These are phyloP conservation scores for Yponomeuta plumbellus DNA, from an alignment of 2,888 invertebrate genomes.

Conservation along the genomic window DNA sequence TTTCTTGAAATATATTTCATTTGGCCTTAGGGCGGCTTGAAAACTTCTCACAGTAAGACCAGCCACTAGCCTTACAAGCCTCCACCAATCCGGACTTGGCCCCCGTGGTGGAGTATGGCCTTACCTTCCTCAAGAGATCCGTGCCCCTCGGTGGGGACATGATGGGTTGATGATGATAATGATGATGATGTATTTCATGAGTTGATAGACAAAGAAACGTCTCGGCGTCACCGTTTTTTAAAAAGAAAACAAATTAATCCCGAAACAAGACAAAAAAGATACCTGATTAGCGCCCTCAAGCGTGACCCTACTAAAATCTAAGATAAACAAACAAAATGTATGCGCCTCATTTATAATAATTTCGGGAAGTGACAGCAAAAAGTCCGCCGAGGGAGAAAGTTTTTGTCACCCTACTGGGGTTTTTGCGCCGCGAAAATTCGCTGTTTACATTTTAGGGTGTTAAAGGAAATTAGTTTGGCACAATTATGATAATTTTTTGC, in stretches of 20 bases:
- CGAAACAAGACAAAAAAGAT: conserved; percentile 45
- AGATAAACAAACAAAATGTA: conserved; percentile 67
- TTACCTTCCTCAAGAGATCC: too few relatives aligned
- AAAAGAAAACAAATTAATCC: background rate
- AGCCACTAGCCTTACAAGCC: too few relatives aligned
- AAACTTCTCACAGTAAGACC: too few relatives aligned
- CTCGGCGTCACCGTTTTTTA: background rate
- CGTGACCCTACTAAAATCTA: conserved; percentile 42
- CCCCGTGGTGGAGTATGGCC: too few relatives aligned
- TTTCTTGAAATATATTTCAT: too few relatives aligned
- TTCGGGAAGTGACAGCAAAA: conserved; percentile 51
- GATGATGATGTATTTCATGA: too few relatives aligned
- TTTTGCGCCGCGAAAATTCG: conserved; percentile 23
- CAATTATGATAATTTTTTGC: too few relatives aligned
- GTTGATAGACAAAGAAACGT: too few relatives aligned
- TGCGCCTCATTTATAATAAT: conserved; percentile 69
- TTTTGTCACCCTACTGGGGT: conserved; percentile 22
- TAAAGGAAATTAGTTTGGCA: conserved; percentile 50
- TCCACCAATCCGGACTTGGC: too few relatives aligned
- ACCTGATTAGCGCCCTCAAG: conserved; percentile 54
- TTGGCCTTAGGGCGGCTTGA: too few relatives aligned
- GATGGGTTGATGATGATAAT: too few relatives aligned
- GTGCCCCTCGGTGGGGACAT: too few relatives aligned
- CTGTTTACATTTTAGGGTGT: conserved; percentile 30
- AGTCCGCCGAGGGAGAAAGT: conserved; percentile 29